Percentiles rank a stretch among this genome's conserved stretches.
These are phyloP conservation scores for Drosophila oshimai DNA, from an alignment of 1,140 invertebrate genomes.

Conservation along the genomic window DNA sequence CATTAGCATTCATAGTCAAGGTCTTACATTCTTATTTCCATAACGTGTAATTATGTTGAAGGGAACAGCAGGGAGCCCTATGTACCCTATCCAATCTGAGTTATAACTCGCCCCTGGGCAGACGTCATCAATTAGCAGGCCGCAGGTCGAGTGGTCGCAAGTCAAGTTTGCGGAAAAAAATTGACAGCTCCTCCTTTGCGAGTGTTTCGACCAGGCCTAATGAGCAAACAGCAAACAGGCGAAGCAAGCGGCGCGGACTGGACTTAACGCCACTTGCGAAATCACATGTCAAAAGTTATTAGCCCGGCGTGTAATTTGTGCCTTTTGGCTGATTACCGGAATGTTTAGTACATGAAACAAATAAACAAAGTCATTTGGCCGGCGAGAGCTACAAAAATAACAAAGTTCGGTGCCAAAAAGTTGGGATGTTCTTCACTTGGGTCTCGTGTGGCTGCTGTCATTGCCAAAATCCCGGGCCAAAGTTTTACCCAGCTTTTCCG, in stretches of 20 bases:
- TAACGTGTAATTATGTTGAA: no score
- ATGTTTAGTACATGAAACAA: slow-evolving; percentile 65
- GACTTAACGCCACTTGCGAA: slow-evolving; percentile 58
- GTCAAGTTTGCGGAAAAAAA: slow-evolving; percentile 73
- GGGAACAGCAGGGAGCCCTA: background rate
- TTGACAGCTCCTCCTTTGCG: slow-evolving; percentile 41
- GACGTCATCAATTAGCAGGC: slow-evolving; percentile 70
- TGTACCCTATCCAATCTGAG: background rate
- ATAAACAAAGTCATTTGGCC: slow-evolving; percentile 76
- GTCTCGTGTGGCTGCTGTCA: slow-evolving; percentile 48
- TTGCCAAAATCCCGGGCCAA: slow-evolving; percentile 64
- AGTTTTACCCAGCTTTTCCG: background rate
- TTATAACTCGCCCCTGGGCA: slow-evolving; percentile 4
- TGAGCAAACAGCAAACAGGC: slow-evolving; percentile 72
- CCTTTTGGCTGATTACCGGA: slow-evolving; percentile 71
- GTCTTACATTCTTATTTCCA: no score
- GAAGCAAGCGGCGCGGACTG: slow-evolving; percentile 4
- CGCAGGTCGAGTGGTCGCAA: slow-evolving; percentile 34
- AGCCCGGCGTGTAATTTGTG: slow-evolving; percentile 67
- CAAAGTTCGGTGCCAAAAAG: slow-evolving; percentile 63
- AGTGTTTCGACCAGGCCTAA: slow-evolving; percentile 41
- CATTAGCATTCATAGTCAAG: no score
- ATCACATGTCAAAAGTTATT: slow-evolving; percentile 77
- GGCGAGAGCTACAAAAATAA: slow-evolving; percentile 49
- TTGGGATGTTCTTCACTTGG: slow-evolving; percentile 13